A percentile compares a stretch with the other conserved stretches of the same genome.
These are phyloP conservation scores for Lasioglossum morio DNA, from an alignment of 2,888 invertebrate species.

Conservation along the genomic window DNA sequence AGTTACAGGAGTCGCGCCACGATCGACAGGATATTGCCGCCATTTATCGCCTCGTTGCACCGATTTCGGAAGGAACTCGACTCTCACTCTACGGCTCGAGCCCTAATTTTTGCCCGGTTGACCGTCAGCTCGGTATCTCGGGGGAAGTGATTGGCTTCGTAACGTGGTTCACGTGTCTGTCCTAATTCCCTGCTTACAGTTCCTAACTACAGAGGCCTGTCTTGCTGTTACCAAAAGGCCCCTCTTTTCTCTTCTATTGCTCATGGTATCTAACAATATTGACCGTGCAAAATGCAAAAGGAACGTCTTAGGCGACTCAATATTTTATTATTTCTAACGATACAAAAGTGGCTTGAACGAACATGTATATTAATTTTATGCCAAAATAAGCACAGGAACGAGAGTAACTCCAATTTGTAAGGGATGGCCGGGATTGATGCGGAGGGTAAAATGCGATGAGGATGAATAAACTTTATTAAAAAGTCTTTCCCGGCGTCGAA, in stretches of 20 bases:
- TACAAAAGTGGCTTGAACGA: too few species aligned
- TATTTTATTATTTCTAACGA: too few species aligned
- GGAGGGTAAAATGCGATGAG: too few species aligned
- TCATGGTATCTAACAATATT: too few species aligned
- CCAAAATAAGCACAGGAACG: neutral
- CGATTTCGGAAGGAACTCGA: neutral
- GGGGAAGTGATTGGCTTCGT: neutral
- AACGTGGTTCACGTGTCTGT: neutral
- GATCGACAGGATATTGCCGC: constrained; percentile 5
- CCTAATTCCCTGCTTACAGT: neutral
- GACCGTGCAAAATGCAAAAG: too few species aligned
- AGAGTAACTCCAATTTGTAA: too few species aligned
- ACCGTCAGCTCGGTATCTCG: neutral
- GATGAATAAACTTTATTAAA: too few species aligned
- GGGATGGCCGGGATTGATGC: too few species aligned
- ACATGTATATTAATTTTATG: neutral
- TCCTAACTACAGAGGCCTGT: neutral
- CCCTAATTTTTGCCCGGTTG: neutral
- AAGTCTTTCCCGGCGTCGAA: too few species aligned
- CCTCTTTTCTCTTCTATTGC: neutral
- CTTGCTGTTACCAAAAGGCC: too few species aligned
- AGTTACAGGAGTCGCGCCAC: neutral
- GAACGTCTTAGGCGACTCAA: too few species aligned
- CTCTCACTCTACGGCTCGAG: neutral
- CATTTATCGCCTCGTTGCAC: neutral